Percentiles rank a stretch among this genome's conserved stretches.
Conservation (phyloP, 2,888 invertebrate species). For the Nomada lathburiana region DNA sequence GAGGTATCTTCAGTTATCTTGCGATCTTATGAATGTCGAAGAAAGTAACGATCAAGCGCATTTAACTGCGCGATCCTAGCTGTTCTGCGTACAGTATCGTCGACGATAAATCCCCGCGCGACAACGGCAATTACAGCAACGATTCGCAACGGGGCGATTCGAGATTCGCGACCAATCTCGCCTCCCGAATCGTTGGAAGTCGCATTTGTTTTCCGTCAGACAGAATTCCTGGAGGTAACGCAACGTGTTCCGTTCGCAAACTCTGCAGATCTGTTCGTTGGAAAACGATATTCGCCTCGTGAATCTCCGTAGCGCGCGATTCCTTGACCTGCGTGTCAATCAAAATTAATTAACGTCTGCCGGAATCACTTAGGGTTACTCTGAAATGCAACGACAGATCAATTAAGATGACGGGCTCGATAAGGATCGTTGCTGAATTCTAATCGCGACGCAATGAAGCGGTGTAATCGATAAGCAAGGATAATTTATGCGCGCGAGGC, state of each 20-base stretch:
- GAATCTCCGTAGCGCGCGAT: slow-evolving; percentile 22
- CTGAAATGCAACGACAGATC: slow-evolving; percentile 61
- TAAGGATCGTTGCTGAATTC: slow-evolving; percentile 57
- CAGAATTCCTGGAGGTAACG: slow-evolving; percentile 14
- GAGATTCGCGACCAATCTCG: slow-evolving; percentile 5
- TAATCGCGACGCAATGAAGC: slow-evolving; percentile 46
- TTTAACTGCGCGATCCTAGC: not conserved
- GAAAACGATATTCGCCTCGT: not conserved
- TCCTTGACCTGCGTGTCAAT: slow-evolving; percentile 2
- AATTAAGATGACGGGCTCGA: slow-evolving; percentile 53
- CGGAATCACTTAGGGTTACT: slow-evolving; percentile 53
- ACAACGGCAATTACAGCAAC: not conserved
- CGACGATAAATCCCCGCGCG: not conserved
- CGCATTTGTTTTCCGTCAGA: slow-evolving; percentile 53
- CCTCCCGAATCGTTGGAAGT: slow-evolving; percentile 39
- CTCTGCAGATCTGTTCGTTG: not conserved
- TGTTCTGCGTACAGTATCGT: not conserved
- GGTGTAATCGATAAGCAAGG: slow-evolving; percentile 43
- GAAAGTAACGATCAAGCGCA: not conserved
- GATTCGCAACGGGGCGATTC: slow-evolving; percentile 15
- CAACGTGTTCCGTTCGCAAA: not conserved
- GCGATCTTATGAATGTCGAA: too few relatives aligned
- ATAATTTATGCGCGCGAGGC: slow-evolving; percentile 37
- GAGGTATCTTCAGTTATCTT: too few relatives aligned
- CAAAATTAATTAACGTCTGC: slow-evolving; percentile 55